A percentile compares a stretch with the other conserved stretches of the same genome.
These are phyloP conservation scores for Xanthia icteritia DNA, from an alignment of 2,888 invertebrate species.

Conservation along the genomic window DNA sequence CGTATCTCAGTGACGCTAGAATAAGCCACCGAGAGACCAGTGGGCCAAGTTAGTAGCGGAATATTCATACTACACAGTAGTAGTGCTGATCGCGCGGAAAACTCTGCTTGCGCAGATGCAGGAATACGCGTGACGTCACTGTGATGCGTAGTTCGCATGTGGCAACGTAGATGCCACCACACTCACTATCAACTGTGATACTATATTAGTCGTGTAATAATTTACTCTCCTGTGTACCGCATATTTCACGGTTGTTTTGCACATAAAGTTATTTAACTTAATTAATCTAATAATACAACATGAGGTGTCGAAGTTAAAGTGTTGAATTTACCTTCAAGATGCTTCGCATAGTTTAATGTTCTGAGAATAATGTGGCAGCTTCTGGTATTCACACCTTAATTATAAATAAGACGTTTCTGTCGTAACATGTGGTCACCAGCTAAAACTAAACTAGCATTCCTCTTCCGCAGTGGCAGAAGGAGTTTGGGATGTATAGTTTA, in stretches of 20 bases:
- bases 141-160: no score
- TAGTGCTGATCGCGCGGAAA: no score
- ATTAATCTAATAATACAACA: slow-evolving; percentile 26
- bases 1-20: slow-evolving; percentile 74
- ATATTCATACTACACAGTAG: neutral
- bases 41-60: slow-evolving; percentile 56
- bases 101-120: no score
- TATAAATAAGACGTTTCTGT: slow-evolving; percentile 1
- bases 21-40: slow-evolving; percentile 65
- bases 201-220: no score
- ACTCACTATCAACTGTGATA: neutral
- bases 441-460: neutral
- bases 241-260: slow-evolving; percentile 1
- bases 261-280: slow-evolving; percentile 19
- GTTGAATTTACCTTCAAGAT: slow-evolving; percentile 28
- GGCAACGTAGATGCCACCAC: no score
- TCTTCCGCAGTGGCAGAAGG: neutral
- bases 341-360: slow-evolving; percentile 40
- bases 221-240: neutral
- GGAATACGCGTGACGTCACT: no score
- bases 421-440: neutral
- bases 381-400: slow-evolving; percentile 29
- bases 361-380: slow-evolving; percentile 18
- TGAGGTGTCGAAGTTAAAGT: slow-evolving; percentile 28
- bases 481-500: no score